Percentiles rank a stretch among this genome's conserved stretches.
Evolutionary conservation across 2,113 vertebrate species (phyloP).

Genomic region (Atherinomorus stipes): DNA sequence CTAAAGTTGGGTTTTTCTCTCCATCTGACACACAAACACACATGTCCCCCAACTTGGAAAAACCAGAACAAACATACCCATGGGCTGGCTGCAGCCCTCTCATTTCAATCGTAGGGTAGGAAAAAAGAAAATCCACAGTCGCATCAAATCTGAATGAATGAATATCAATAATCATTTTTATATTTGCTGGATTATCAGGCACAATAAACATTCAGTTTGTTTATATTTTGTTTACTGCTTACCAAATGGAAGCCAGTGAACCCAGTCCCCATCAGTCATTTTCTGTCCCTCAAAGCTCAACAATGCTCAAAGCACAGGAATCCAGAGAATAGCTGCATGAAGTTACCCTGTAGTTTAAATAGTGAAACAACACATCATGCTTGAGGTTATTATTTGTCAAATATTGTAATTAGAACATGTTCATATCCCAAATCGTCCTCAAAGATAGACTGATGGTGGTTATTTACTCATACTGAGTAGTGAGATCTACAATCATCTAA

Average conservation of each 20-base stretch:
- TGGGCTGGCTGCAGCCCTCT: background rate
- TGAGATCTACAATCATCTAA: no score
- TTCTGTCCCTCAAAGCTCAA: background rate
- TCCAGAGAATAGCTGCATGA: background rate
- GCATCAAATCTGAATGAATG: background rate
- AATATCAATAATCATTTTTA: background rate
- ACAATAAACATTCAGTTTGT: background rate
- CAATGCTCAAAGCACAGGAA: constrained; percentile 12
- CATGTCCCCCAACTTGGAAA: background rate
- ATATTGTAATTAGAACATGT: background rate
- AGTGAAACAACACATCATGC: constrained; percentile 9
- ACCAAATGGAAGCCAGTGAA: constrained; percentile 11
- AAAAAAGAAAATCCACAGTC: background rate
- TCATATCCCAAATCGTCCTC: background rate
- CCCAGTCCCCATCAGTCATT: constrained; percentile 11
- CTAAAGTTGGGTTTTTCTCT: background rate
- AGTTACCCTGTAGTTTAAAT: background rate
- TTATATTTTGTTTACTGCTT: constrained; percentile 7
- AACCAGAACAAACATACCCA: background rate
- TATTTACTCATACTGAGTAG: background rate
- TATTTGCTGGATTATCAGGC: background rate
- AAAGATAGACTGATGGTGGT: background rate
- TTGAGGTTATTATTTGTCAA: background rate
- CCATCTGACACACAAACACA: background rate
- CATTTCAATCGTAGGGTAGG: background rate